Conservation (phyloP, 2,888 invertebrate species). For the Germaria angustata region DNA sequence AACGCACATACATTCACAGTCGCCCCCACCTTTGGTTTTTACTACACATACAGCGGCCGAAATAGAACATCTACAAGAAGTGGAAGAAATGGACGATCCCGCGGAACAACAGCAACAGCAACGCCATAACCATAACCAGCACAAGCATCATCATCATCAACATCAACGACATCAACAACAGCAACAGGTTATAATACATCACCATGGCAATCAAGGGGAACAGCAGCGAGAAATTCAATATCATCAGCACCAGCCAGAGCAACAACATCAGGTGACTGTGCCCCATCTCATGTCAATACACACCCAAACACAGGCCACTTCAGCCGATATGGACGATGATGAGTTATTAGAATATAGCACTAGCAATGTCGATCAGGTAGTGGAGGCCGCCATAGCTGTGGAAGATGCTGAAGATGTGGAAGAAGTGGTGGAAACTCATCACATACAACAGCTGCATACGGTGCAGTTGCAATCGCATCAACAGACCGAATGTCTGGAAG, state of each 20-base stretch:
- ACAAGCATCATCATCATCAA: no score
- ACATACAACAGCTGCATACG: constrained; percentile 73
- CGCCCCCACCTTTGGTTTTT: constrained; percentile 76
- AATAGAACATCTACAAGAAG: constrained; percentile 67
- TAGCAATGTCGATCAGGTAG: constrained; percentile 71
- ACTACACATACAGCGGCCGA: constrained; percentile 62
- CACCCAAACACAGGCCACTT: constrained; percentile 58
- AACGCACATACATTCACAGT: constrained; percentile 68
- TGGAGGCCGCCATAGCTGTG: constrained; percentile 67
- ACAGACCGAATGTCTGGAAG: constrained; percentile 71
- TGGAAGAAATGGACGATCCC: constrained; percentile 69
- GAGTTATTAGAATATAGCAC: constrained; percentile 73
- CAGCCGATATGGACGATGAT: constrained; percentile 70
- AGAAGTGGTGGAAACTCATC: constrained; percentile 71
- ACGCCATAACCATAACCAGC: no score
- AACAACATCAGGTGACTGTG: constrained; percentile 41
- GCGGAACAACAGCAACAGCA: constrained; percentile 66
- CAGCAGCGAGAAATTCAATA: constrained; percentile 62
- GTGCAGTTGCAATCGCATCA: constrained; percentile 74
- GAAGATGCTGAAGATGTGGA: constrained; percentile 66
- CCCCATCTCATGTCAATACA: constrained; percentile 64
- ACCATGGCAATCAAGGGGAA: constrained; percentile 48
- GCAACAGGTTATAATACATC: constrained; percentile 68
- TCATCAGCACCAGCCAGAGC: constrained; percentile 51
- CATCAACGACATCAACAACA: constrained; percentile 64